phyloP scores from a whole-genome alignment of 2,797 vertebrate genomes.

The Cirrhinus mrigala region DNA sequence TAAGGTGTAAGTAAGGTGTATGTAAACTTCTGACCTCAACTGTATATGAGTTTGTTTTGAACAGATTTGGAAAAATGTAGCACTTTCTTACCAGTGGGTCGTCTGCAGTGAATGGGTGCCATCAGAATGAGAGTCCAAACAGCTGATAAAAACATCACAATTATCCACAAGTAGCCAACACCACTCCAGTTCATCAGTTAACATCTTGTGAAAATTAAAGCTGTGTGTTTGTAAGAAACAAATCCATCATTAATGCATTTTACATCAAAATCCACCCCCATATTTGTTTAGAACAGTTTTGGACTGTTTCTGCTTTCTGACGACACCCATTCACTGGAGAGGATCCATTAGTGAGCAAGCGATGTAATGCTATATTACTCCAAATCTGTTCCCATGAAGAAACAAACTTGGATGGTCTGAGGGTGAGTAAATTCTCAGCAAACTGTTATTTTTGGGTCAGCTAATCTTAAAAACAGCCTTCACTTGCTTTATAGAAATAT shows the following conservation, averaged over 20 bases:
- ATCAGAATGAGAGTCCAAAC: background rate
- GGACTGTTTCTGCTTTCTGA: too few relatives aligned
- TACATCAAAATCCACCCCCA: too few relatives aligned
- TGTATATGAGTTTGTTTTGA: background rate
- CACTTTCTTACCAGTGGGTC: background rate
- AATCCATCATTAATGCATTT: too few relatives aligned
- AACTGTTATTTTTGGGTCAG: background rate
- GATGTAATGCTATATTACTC: background rate
- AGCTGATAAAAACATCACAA: background rate
- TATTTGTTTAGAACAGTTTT: too few relatives aligned
- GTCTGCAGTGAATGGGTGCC: background rate
- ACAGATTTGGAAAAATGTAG: background rate
- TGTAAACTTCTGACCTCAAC: background rate
- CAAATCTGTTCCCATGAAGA: background rate
- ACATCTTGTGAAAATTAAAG: too few relatives aligned
- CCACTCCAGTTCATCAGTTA: background rate
- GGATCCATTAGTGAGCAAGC: background rate
- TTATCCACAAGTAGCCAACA: background rate
- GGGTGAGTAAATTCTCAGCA: background rate
- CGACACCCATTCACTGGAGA: too few relatives aligned
- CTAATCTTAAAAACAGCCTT: background rate
- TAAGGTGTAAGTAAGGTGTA: too few relatives aligned
- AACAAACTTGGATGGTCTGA: background rate
- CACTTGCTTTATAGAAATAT: background rate
- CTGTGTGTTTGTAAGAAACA: too few relatives aligned